These are phyloP conservation scores for Drosophila albomicans DNA, from an alignment of 1,140 invertebrate genomes.

Conservation along the genomic window DNA sequence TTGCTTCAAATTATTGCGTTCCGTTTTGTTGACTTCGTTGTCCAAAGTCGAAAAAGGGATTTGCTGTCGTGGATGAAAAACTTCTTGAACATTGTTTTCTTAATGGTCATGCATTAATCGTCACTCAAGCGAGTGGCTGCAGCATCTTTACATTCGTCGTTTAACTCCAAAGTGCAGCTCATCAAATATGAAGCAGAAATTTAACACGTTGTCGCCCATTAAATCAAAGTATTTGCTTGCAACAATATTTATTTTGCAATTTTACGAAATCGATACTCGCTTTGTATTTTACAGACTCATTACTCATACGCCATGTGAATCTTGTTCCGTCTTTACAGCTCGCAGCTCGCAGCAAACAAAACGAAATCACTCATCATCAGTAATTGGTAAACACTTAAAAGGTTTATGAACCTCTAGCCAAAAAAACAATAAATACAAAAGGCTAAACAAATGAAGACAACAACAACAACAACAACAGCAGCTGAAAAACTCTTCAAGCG, in stretches of 20 bases:
- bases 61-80: slow-evolving; percentile 1
- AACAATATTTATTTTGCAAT: not conserved
- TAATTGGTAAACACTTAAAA: slow-evolving; percentile 62
- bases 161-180: not conserved
- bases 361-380: slow-evolving; percentile 42
- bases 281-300: slow-evolving; percentile 1
- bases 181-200: not conserved
- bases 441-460: not conserved
- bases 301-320: not conserved
- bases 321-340: not conserved
- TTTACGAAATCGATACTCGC: not conserved
- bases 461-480: slow-evolving; percentile 20
- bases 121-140: not conserved
- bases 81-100: slow-evolving; percentile 8
- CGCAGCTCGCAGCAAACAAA: not conserved
- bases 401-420: slow-evolving; percentile 54
- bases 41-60: not conserved
- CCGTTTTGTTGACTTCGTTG: slow-evolving; percentile 1
- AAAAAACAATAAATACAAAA: not conserved
- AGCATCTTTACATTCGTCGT: not conserved
- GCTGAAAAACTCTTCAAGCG: slow-evolving; percentile 7
- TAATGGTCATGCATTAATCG: slow-evolving; percentile 3
- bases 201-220: not conserved
- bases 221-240: not conserved
- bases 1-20: not conserved